phyloP scores from a whole-genome alignment of 2,888 invertebrate species.

The Empis stercorea region DNA sequence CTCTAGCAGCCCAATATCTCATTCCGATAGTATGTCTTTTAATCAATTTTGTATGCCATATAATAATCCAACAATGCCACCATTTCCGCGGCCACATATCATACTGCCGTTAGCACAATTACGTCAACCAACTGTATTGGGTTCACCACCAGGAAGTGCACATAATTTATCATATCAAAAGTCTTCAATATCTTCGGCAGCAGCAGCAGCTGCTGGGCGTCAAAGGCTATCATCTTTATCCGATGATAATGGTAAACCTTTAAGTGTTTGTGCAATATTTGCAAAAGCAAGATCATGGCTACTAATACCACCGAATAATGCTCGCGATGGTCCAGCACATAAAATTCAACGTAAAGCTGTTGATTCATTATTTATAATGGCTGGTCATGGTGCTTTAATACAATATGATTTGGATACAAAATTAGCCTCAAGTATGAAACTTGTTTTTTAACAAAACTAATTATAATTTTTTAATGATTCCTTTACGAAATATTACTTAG shows the following conservation, averaged over 20 bases:
- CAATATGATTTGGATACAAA: conserved; percentile 81
- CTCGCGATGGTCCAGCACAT: conserved; percentile 30
- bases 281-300: conserved; percentile 66
- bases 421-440: conserved; percentile 39
- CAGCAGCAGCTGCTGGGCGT: conserved; percentile 36
- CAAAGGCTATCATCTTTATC: conserved; percentile 60
- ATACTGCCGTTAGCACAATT: conserved; percentile 76
- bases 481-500: too few relatives aligned
- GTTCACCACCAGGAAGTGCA: conserved; percentile 27
- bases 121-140: conserved; percentile 46
- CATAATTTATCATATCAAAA: conserved; percentile 14
- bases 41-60: conserved; percentile 44
- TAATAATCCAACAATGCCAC: conserved; percentile 81
- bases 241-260: conserved; percentile 52
- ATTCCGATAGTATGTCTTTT: conserved; percentile 35
- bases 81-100: conserved; percentile 75
- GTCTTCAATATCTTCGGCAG: not conserved
- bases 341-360: conserved; percentile 45
- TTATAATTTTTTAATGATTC: too few relatives aligned
- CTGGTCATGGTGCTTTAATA: conserved; percentile 73
- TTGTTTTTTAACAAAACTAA: too few relatives aligned
- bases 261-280: conserved; percentile 68
- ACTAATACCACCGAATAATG: conserved; percentile 37
- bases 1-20: conserved; percentile 52
- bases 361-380: conserved; percentile 82